These are phyloP conservation scores for Dusona sp. DNA, from an alignment of 2,888 invertebrate genomes.

Conservation along the genomic window DNA sequence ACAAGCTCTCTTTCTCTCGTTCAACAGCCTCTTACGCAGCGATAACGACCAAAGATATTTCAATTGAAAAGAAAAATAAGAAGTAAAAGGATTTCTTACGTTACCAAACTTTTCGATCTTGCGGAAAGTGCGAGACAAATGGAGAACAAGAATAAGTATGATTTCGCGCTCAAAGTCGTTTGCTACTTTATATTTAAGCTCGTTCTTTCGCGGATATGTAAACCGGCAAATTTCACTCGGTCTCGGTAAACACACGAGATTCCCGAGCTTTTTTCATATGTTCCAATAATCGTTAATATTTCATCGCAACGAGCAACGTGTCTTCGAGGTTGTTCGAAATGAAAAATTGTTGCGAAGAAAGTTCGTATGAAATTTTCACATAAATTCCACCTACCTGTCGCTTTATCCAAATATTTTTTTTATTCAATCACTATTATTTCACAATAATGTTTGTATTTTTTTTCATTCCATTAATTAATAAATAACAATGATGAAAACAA, in stretches of 20 bases:
- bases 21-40: constrained; percentile 60
- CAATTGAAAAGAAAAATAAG: constrained; percentile 1
- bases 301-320: neutral
- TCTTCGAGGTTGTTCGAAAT: constrained; percentile 6
- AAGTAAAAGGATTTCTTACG: constrained; percentile 1
- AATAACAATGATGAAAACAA: neutral
- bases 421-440: neutral
- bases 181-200: neutral
- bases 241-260: neutral
- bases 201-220: neutral
- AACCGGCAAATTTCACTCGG: neutral
- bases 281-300: constrained; percentile 5
- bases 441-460: neutral
- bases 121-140: neutral
- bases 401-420: neutral
- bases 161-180: constrained; percentile 1
- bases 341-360: neutral
- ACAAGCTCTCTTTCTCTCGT: constrained; percentile 49
- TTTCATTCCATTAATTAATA: neutral
- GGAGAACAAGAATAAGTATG: neutral
- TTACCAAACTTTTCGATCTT: constrained; percentile 23
- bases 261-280: constrained; percentile 3
- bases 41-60: constrained; percentile 42
- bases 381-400: neutral
- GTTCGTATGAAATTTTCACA: neutral